Evolutionary conservation across 92 coral and sea anemone genomes (phyloP).

Genomic region (Isaurus tuberculatus): DNA sequence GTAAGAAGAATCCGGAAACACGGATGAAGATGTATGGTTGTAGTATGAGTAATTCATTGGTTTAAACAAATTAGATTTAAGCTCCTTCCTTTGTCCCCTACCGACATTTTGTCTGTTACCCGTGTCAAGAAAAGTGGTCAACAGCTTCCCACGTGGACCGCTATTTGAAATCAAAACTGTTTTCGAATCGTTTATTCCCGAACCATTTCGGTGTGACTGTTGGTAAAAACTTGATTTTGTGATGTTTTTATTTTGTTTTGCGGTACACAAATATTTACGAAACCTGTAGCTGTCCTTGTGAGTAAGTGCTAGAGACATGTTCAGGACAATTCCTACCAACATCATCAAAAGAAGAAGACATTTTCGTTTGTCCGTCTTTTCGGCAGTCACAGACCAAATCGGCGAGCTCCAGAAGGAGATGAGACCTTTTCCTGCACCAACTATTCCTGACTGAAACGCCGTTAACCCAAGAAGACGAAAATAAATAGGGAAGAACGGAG

Average conservation of each 20-base stretch:
- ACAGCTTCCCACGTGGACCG: conserved; percentile 3
- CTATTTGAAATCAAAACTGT: background rate
- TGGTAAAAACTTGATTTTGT: conserved; percentile 4
- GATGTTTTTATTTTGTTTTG: background rate
- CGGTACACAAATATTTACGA: conserved; percentile 61
- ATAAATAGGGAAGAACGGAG: conserved; percentile 95
- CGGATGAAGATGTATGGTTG: background rate
- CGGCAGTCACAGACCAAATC: conserved; percentile 69
- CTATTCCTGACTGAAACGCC: conserved; percentile 88
- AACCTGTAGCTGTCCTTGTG: conserved; percentile 59
- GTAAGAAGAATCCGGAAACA: background rate
- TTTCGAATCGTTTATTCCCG: background rate
- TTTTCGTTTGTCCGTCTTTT: conserved; percentile 76
- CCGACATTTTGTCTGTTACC: background rate
- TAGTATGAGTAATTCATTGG: conserved; percentile 18
- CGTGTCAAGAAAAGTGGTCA: background rate
- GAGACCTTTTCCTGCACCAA: conserved; percentile 77
- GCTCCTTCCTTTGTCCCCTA: background rate
- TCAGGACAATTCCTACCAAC: conserved; percentile 68
- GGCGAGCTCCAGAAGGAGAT: conserved; percentile 88
- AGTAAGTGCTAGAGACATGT: conserved; percentile 75
- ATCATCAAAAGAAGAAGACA: conserved; percentile 68
- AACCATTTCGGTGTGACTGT: conserved; percentile 20
- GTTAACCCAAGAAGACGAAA: conserved; percentile 94
- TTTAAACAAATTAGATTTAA: background rate